phyloP scores from a whole-genome alignment of 2,113 vertebrate species.

The Vicugna pacos region DNA sequence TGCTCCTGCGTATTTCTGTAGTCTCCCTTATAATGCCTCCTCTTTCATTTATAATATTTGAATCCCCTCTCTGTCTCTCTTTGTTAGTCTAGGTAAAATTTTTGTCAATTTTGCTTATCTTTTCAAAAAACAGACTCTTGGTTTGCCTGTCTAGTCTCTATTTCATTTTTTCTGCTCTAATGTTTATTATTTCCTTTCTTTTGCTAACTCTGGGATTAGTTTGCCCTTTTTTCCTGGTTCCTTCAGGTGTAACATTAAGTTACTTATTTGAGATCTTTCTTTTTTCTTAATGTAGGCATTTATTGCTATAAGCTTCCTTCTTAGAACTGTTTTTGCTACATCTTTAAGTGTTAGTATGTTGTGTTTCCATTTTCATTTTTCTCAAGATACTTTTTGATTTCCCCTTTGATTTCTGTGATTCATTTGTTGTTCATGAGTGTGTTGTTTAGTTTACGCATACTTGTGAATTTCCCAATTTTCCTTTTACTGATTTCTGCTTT shows the following conservation, averaged over 20 bases:
- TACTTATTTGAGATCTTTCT: too few relatives aligned
- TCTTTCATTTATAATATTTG: not conserved
- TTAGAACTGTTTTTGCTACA: too few relatives aligned
- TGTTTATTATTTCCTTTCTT: not conserved
- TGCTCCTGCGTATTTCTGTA: not conserved
- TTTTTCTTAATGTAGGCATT: too few relatives aligned
- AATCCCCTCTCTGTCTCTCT: not conserved
- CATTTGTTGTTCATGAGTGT: not conserved
- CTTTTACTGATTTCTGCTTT: not conserved
- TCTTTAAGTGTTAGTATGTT: too few relatives aligned
- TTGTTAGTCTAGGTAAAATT: not conserved
- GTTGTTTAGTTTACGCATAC: not conserved
- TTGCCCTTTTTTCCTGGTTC: too few relatives aligned
- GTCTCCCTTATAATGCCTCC: not conserved
- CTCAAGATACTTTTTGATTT: too few relatives aligned
- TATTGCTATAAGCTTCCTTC: not conserved
- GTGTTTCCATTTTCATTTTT: too few relatives aligned
- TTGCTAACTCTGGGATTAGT: not conserved
- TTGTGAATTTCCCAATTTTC: not conserved
- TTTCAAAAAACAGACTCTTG: not conserved
- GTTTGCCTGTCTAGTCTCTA: not conserved
- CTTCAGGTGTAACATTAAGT: too few relatives aligned
- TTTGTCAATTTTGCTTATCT: not conserved
- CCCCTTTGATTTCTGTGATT: too few relatives aligned
- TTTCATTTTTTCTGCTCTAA: not conserved